These are phyloP conservation scores for Ormyrus labotus DNA, from an alignment of 2,888 invertebrate genomes.

Conservation along the genomic window DNA sequence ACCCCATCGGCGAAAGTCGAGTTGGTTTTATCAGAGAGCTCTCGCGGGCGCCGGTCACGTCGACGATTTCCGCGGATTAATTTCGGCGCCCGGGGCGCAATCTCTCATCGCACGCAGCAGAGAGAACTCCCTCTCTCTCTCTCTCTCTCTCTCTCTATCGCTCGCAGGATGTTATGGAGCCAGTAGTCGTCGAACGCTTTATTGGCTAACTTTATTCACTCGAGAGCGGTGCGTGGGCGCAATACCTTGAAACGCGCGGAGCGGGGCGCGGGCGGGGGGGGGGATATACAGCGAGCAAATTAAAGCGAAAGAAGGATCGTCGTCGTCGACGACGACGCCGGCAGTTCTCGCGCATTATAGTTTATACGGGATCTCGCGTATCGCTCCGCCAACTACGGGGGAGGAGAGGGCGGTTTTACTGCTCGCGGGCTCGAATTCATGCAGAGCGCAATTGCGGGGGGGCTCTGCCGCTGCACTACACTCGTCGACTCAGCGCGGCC, in stretches of 20 bases:
- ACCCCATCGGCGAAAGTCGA: too few species aligned
- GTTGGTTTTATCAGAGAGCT: too few species aligned
- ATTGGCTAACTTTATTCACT: constrained; percentile 68
- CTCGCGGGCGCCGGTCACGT: too few species aligned
- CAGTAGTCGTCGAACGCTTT: constrained; percentile 59
- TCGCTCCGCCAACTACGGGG: not conserved
- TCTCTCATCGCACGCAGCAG: not conserved
- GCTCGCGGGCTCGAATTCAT: constrained; percentile 18
- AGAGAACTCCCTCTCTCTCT: not conserved
- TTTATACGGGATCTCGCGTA: constrained; percentile 10
- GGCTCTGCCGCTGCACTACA: too few species aligned
- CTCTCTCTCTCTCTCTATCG: too few species aligned
- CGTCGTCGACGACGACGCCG: not conserved
- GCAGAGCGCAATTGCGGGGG: not conserved
- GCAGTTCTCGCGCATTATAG: constrained; percentile 14
- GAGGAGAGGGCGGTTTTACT: not conserved
- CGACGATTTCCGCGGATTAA: constrained; percentile 8
- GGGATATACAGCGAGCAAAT: not conserved
- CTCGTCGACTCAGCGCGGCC: not conserved
- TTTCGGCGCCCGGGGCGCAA: not conserved
- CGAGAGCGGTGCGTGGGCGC: constrained; percentile 41
- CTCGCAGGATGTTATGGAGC: too few species aligned
- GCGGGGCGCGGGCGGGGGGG: not conserved
- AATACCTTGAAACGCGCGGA: not conserved
- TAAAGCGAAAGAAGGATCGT: constrained; percentile 7